Evolutionary conservation across 2,888 invertebrate species (phyloP).

Genomic region (Acrobasis consociella): DNA sequence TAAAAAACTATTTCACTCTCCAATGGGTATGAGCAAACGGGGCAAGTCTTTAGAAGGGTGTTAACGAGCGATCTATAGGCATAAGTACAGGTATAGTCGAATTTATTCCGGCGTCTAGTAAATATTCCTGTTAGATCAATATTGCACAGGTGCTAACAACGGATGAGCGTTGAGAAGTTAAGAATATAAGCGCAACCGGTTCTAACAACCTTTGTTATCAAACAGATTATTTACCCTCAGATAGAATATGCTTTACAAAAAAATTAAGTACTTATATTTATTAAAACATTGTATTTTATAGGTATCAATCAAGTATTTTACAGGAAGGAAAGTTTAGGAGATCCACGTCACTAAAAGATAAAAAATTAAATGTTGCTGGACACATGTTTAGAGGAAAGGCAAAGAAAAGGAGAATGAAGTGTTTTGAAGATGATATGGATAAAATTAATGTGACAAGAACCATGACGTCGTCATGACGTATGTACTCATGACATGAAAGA

Average conservation of each 20-base stretch:
- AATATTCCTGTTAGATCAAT: constrained; percentile 49
- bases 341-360: no score
- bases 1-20: background rate
- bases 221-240: background rate
- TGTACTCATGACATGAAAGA: no score
- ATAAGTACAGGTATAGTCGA: constrained; percentile 6
- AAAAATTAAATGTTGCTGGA: no score
- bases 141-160: constrained; percentile 36
- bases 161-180: background rate
- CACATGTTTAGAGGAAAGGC: no score
- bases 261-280: background rate
- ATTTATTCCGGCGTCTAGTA: constrained; percentile 33
- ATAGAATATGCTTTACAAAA: no score
- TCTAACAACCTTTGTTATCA: background rate
- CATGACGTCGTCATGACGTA: no score
- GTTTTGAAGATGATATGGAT: no score
- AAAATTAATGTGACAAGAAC: no score
- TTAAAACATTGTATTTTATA: no score
- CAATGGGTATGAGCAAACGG: constrained; percentile 30
- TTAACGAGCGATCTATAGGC: constrained; percentile 7
- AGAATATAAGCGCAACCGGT: background rate
- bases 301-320: no score
- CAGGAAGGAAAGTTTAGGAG: no score
- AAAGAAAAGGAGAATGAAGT: no score
- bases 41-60: constrained; percentile 18